Conservation (phyloP, 2,888 invertebrate genomes). For the Pandemis corylana region DNA sequence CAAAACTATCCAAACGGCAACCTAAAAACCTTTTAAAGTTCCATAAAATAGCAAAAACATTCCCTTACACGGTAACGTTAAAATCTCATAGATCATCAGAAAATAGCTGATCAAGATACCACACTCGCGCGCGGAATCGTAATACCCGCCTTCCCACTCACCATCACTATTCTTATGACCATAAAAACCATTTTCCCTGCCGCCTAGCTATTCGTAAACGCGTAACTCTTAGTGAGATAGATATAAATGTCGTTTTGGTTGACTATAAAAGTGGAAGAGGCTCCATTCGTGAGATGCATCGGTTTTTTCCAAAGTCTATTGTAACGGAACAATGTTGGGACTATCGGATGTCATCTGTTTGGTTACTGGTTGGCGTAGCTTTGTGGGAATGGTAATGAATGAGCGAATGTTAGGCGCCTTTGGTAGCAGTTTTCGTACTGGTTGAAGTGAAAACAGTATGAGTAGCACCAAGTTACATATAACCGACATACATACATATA, state of each 20-base stretch:
- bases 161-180: slow-evolving; percentile 28
- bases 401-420: not conserved
- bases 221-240: slow-evolving; percentile 26
- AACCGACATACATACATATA: too few relatives aligned
- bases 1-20: not conserved
- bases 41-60: slow-evolving; percentile 12
- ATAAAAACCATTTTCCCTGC: slow-evolving; percentile 31
- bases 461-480: too few relatives aligned
- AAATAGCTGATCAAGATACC: slow-evolving; percentile 43
- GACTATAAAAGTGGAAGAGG: slow-evolving; percentile 19
- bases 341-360: slow-evolving; percentile 35
- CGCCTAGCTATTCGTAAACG: slow-evolving; percentile 21
- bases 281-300: slow-evolving; percentile 11
- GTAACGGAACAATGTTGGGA: slow-evolving; percentile 36
- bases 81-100: slow-evolving; percentile 42
- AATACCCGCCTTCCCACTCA: slow-evolving; percentile 18
- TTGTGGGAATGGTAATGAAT: slow-evolving; percentile 16
- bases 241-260: slow-evolving; percentile 31
- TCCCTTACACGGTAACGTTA: slow-evolving; percentile 16
- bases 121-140: slow-evolving; percentile 23
- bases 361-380: slow-evolving; percentile 7
- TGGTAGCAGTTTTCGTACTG: not conserved
- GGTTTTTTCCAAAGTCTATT: slow-evolving; percentile 28
- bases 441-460: not conserved
- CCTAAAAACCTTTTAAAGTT: not conserved